Evolutionary conservation across 2,888 invertebrate species (phyloP).

Genomic region (Cistogaster globosa): DNA sequence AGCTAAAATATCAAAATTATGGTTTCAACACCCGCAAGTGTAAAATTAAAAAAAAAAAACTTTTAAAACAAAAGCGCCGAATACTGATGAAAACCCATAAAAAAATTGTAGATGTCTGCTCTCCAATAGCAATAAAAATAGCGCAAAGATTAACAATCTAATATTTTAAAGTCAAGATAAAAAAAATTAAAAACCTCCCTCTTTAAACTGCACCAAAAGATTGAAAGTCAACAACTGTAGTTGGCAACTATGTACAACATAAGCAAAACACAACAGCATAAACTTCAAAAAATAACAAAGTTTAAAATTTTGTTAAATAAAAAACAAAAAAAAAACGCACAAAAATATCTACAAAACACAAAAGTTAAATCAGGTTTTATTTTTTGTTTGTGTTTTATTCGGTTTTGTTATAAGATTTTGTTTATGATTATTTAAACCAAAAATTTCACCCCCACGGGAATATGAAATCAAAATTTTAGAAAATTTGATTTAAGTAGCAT

Average conservation of each 20-base stretch:
- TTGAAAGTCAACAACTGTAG: constrained; percentile 50
- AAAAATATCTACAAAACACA: too few relatives aligned
- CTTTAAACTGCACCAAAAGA: constrained; percentile 43
- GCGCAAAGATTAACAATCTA: constrained; percentile 66
- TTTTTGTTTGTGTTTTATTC: neutral
- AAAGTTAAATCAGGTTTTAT: too few relatives aligned
- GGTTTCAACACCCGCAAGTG: constrained; percentile 70
- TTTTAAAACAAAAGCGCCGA: constrained; percentile 28
- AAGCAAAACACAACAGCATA: too few relatives aligned
- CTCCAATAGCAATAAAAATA: constrained; percentile 70
- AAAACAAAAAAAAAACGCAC: too few relatives aligned
- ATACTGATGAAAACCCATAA: constrained; percentile 62
- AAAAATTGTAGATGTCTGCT: constrained; percentile 57
- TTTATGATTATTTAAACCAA: constrained; percentile 62
- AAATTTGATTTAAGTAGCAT: constrained; percentile 67
- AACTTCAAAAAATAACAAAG: too few relatives aligned
- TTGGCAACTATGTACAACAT: constrained; percentile 23
- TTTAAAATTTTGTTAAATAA: too few relatives aligned
- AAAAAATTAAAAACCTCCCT: constrained; percentile 5
- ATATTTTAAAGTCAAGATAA: constrained; percentile 57
- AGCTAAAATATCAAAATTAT: constrained; percentile 65
- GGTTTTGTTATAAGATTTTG: constrained; percentile 23
- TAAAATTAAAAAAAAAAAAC: too few relatives aligned
- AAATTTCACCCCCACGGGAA: constrained; percentile 73
- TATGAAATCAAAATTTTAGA: constrained; percentile 72